Evolutionary conservation across 2,888 invertebrate genomes (phyloP).

Genomic region (Tethea ocularis): DNA sequence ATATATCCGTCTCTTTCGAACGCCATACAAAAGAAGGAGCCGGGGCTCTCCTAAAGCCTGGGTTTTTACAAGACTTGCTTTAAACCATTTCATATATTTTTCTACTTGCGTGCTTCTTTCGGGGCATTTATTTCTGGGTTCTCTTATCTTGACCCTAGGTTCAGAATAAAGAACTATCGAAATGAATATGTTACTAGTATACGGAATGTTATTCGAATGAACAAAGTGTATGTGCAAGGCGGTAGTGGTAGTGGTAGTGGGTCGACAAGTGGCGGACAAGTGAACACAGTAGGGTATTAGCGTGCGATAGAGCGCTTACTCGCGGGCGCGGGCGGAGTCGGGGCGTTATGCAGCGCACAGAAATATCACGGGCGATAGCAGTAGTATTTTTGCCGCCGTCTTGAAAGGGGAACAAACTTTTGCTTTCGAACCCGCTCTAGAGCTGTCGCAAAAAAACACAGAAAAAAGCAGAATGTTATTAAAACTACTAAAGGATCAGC

Average conservation of each 20-base stretch:
- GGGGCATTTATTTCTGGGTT: too few relatives aligned
- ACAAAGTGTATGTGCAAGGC: neutral
- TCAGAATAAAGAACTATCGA: neutral
- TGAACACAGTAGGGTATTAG: slow-evolving; percentile 56
- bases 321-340: slow-evolving; percentile 47
- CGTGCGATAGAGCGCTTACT: slow-evolving; percentile 78
- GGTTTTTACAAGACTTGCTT: too few relatives aligned
- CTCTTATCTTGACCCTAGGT: neutral
- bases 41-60: too few relatives aligned
- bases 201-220: neutral
- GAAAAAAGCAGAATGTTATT: slow-evolving; percentile 70
- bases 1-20: too few relatives aligned
- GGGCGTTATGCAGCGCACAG: slow-evolving; percentile 87
- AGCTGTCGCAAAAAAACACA: slow-evolving; percentile 81
- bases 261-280: slow-evolving; percentile 18
- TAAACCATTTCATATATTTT: too few relatives aligned
- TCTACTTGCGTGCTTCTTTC: too few relatives aligned
- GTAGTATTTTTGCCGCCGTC: slow-evolving; percentile 89
- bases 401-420: slow-evolving; percentile 89
- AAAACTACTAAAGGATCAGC: slow-evolving; percentile 27
- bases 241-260: too few relatives aligned
- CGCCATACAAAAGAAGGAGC: too few relatives aligned
- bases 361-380: slow-evolving; percentile 90
- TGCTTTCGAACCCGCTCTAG: slow-evolving; percentile 85
- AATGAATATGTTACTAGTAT: too few relatives aligned